phyloP scores from a whole-genome alignment of 2,888 invertebrate species.

The Cosmia pyralina region DNA sequence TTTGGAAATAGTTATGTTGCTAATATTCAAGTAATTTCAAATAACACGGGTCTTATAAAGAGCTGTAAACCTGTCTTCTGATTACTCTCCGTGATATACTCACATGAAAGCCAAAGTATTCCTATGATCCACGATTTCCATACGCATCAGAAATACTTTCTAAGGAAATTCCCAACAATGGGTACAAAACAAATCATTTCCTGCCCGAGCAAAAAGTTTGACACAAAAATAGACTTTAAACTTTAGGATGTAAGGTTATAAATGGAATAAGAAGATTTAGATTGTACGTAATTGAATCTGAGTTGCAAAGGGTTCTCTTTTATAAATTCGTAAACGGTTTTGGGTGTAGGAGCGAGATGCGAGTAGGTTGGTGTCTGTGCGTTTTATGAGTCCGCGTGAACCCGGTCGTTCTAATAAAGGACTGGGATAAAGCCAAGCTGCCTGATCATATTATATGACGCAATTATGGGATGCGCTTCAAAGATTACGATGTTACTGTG shows the following conservation, averaged over 20 bases:
- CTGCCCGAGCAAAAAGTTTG: not conserved
- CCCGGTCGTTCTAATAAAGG: constrained; percentile 37
- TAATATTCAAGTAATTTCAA: not conserved
- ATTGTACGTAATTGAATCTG: constrained; percentile 60
- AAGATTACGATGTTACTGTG: not conserved
- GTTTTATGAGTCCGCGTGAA: constrained; percentile 30
- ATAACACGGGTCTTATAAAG: too few relatives aligned
- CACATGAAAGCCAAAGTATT: constrained; percentile 16
- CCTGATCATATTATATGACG: constrained; percentile 11
- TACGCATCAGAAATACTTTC: constrained; percentile 46
- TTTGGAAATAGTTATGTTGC: not conserved
- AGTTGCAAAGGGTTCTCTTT: constrained; percentile 58
- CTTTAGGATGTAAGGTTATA: constrained; percentile 10
- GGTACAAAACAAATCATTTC: constrained; percentile 57
- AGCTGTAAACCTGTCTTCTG: too few relatives aligned
- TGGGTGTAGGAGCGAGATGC: constrained; percentile 21
- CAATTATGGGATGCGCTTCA: not conserved
- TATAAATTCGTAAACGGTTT: constrained; percentile 63
- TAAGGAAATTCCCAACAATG: constrained; percentile 48
- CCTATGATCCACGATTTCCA: constrained; percentile 24
- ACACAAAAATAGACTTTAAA: constrained; percentile 21
- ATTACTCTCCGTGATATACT: not conserved
- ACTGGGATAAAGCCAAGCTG: not conserved
- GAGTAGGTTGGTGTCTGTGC: constrained; percentile 25
- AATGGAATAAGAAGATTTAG: constrained; percentile 1